Percentiles rank a stretch among this genome's conserved stretches.
phyloP scores from a whole-genome alignment of 2,113 vertebrate genomes.

The Mustelus asterias region DNA sequence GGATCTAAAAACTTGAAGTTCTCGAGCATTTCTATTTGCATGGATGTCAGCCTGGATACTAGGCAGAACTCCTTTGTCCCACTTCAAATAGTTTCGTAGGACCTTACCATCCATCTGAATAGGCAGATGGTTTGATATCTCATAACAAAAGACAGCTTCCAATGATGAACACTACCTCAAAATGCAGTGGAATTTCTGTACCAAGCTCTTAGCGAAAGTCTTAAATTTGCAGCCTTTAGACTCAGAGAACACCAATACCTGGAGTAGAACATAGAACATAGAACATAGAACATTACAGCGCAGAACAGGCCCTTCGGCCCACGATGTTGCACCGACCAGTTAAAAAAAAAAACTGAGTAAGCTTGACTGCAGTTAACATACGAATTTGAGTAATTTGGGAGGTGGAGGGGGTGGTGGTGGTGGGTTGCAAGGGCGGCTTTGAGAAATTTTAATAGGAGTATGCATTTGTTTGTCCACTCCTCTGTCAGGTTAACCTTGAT shows the following conservation, averaged over 20 bases:
- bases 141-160: not conserved
- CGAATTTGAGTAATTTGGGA: not conserved
- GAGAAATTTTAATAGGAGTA: not conserved
- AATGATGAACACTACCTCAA: too few species aligned
- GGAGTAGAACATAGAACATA: too few species aligned
- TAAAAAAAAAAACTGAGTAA: too few species aligned
- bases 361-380: not conserved
- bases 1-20: too few species aligned
- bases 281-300: too few species aligned
- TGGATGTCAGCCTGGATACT: too few species aligned
- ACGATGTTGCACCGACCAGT: too few species aligned
- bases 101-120: not conserved
- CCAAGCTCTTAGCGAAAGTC: not conserved
- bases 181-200: too few species aligned
- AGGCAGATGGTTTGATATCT: not conserved
- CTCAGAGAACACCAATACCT: not conserved
- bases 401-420: not conserved
- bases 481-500: not conserved
- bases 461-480: not conserved
- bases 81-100: not conserved
- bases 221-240: not conserved
- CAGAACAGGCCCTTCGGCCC: too few species aligned
- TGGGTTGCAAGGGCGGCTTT: not conserved
- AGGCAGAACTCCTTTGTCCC: too few species aligned
- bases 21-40: not conserved